Evolutionary conservation across 92 coral and sea anemone genomes (phyloP), one percentile per base, ranked within the genome.

Genomic region (Epizoanthus scotinus): DNA sequence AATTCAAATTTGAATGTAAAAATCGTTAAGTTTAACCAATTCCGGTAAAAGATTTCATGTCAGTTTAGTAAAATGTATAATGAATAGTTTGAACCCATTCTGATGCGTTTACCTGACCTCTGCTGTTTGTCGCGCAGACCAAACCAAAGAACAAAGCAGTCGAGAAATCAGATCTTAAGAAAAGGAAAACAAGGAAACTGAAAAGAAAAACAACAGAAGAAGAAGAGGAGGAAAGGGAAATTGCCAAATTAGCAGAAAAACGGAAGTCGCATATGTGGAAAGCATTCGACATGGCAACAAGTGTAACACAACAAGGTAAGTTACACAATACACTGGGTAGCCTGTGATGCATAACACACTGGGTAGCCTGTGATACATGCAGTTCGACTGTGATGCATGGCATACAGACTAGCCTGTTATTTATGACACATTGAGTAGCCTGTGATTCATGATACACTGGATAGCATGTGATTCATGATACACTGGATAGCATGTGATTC

Each of bases 201-300:
- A 74, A 58, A 74, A 55, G 42, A 34, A 74, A 42, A 36, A 74
- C 67, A 6, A 22, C 58, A 24, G 80, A 74, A 20, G 80, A 74
- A 20, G 20, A 74, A 36, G 20, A 74, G 42, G 66, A 55, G 40
- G 67, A 28, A 19, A 57, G 57, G 42, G 49, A 54, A 8, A 29
- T 53, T 20, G 50, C 62, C 3, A 24, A 29, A 24, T 17, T 67
- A 22, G 62, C 66, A 5, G 67, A 36, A 9, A 31, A 27, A 25
- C 80, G 79, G 29, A 73, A 57, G 66, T 73, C 53, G 40, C 65
- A 66, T 34, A 65, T 74, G 44, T n/a, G 58, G 80, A 54, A 74
- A 14, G 80, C 80, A 2, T 58, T 74, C 15, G 80, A 65, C 15
- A 19, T 53, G 20, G 80, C 80, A 9, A 8, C 66, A 58, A 53